Conservation (phyloP, 1,140 invertebrate species). For the Drusus annulatus region DNA sequence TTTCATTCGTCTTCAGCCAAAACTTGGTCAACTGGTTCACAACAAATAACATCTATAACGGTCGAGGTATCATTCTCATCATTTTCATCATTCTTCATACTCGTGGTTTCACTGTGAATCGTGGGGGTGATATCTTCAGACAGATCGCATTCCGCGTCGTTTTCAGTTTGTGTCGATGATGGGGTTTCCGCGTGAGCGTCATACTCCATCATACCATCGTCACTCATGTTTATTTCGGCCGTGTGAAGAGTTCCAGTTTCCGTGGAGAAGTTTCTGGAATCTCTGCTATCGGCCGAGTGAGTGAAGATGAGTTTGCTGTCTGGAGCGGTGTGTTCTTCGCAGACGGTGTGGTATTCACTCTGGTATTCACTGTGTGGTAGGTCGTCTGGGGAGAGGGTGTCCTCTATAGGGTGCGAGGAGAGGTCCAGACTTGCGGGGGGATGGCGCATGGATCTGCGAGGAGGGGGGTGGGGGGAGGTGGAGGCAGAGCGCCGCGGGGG, state of each 20-base stretch:
- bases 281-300: conserved; percentile 48
- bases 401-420: conserved; percentile 41
- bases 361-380: neutral
- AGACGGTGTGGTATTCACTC: conserved; percentile 56
- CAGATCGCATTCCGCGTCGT: conserved; percentile 48
- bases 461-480: conserved; percentile 50
- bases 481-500: conserved; percentile 50
- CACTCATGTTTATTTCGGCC: conserved; percentile 54
- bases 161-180: conserved; percentile 50
- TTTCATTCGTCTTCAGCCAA: no score
- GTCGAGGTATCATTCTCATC: conserved; percentile 56
- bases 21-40: neutral
- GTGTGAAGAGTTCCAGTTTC: conserved; percentile 56
- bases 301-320: conserved; percentile 24
- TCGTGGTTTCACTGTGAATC: conserved; percentile 44
- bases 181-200: conserved; percentile 51
- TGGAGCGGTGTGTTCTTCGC: conserved; percentile 42
- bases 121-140: conserved; percentile 53
- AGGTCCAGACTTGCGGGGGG: conserved; percentile 37
- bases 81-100: conserved; percentile 52
- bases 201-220: conserved; percentile 49
- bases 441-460: conserved; percentile 27
- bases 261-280: conserved; percentile 44
- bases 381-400: conserved; percentile 46
- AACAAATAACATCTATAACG: conserved; percentile 49